Conservation (phyloP, 1,140 invertebrate species). For the Pseudomyrmex concolor region DNA sequence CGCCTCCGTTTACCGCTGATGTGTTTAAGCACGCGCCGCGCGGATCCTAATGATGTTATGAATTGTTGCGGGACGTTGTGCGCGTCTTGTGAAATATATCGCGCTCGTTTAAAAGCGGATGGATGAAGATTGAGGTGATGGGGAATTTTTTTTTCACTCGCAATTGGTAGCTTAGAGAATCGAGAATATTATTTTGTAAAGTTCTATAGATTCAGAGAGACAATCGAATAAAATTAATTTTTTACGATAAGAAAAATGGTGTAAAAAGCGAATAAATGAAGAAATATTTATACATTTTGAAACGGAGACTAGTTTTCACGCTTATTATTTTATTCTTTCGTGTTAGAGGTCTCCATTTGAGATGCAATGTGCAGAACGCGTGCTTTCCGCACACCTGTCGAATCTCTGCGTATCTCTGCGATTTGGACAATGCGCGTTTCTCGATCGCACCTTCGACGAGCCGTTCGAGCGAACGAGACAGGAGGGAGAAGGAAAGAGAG, state of each 20-base stretch:
- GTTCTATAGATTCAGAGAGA: no score
- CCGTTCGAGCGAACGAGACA: neutral
- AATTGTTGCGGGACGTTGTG: neutral
- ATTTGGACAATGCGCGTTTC: slow-evolving; percentile 39
- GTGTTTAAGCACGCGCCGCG: slow-evolving; percentile 1
- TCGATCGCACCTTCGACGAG: slow-evolving; percentile 42
- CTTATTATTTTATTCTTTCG: neutral
- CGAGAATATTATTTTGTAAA: neutral
- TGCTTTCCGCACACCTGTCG: slow-evolving; percentile 22
- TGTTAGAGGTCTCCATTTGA: neutral
- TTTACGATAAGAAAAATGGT: neutral
- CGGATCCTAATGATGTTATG: slow-evolving; percentile 8
- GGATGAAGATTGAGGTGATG: neutral
- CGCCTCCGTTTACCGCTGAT: slow-evolving; percentile 34
- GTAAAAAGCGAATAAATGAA: neutral
- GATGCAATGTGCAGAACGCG: neutral
- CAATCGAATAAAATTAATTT: no score
- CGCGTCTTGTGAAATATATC: slow-evolving; percentile 4
- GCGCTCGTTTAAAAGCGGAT: neutral
- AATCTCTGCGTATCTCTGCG: slow-evolving; percentile 34
- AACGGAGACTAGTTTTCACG: neutral
- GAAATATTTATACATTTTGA: neutral
- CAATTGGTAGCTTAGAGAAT: neutral
- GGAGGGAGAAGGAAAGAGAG: neutral
- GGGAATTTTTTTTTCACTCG: neutral